Evolutionary conservation across 2,888 invertebrate genomes (phyloP).

Genomic region (Drosophila yooni): DNA sequence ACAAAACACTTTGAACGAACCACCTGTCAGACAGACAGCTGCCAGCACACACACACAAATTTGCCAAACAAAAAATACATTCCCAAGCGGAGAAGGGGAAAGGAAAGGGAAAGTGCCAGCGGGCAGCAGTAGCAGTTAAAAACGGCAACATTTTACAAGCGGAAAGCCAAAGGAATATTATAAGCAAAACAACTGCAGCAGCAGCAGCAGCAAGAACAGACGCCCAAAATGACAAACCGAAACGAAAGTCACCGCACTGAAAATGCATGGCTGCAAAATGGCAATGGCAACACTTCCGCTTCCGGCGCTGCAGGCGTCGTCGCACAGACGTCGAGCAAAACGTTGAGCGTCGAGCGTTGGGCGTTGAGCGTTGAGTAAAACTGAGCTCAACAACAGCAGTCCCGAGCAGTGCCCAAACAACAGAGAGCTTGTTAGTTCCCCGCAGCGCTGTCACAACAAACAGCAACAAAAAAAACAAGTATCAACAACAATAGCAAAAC

Average conservation of each 20-base stretch:
- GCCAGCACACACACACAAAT: conserved; percentile 36
- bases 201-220: conserved; percentile 37
- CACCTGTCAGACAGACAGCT: conserved; percentile 70
- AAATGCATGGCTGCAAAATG: conserved; percentile 74
- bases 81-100: background rate
- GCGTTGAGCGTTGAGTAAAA: conserved; percentile 67
- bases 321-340: conserved; percentile 67
- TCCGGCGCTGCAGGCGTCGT: conserved; percentile 74
- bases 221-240: conserved; percentile 52
- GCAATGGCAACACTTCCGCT: conserved; percentile 81
- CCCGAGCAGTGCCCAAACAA: conserved; percentile 49
- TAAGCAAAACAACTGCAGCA: conserved; percentile 45
- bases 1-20: conserved; percentile 67
- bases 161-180: conserved; percentile 78
- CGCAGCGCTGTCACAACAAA: conserved; percentile 52
- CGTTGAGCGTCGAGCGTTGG: conserved; percentile 53
- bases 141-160: conserved; percentile 68
- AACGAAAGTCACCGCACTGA: conserved; percentile 35
- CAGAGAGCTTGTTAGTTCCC: conserved; percentile 78
- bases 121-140: conserved; percentile 29
- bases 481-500: conserved; percentile 17
- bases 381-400: conserved; percentile 61
- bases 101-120: background rate
- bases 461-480: conserved; percentile 3
- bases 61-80: conserved; percentile 40